Percentiles rank a stretch among this genome's conserved stretches.
phyloP scores from a whole-genome alignment of 2,888 invertebrate species.

The Petrolisthes cinctipes region DNA sequence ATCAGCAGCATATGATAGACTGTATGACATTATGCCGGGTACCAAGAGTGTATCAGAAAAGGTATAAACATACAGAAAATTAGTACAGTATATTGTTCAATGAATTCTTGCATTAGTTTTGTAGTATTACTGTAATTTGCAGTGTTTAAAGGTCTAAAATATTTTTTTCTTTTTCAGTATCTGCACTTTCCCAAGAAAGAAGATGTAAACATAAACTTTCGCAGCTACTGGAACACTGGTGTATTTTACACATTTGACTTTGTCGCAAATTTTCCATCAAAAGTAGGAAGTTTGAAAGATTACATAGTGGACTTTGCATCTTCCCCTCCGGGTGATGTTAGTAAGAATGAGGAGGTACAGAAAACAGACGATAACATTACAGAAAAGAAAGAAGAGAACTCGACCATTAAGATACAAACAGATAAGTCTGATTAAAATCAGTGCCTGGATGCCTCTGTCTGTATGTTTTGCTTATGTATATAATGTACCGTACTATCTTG shows the following conservation, averaged over 20 bases:
- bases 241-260: constrained; percentile 55
- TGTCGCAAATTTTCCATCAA: constrained; percentile 55
- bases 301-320: constrained; percentile 40
- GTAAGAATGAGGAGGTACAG: not conserved
- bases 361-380: constrained; percentile 25
- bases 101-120: not conserved
- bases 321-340: constrained; percentile 10
- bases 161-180: constrained; percentile 37
- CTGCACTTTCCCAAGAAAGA: constrained; percentile 52
- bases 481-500: no score
- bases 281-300: constrained; percentile 46
- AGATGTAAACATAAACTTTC: constrained; percentile 53
- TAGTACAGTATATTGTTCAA: not conserved
- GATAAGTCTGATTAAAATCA: no score
- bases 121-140: not conserved
- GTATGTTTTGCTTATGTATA: no score
- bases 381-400: not conserved
- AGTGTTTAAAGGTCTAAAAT: not conserved
- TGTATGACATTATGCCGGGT: constrained; percentile 56
- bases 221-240: constrained; percentile 60
- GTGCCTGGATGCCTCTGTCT: no score
- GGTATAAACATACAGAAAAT: constrained; percentile 19
- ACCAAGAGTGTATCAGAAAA: constrained; percentile 56
- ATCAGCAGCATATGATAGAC: constrained; percentile 46
- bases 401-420: no score